These are phyloP conservation scores for Tenrec ecaudatus DNA, from an alignment of 2,113 vertebrate species.

Conservation along the genomic window DNA sequence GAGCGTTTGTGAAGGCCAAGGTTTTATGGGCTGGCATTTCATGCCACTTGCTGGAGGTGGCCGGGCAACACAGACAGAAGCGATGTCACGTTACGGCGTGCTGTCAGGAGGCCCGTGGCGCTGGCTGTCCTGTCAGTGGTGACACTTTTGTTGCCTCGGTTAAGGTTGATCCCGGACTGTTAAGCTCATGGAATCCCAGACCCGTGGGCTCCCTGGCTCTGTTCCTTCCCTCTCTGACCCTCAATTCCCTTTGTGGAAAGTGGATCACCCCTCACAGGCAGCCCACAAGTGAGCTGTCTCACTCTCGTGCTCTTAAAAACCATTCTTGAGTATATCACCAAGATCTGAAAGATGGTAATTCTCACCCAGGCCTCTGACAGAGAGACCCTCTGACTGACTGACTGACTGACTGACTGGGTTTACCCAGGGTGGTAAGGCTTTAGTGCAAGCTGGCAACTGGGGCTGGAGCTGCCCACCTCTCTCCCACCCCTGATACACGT, in stretches of 20 bases:
- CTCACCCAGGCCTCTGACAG: not conserved
- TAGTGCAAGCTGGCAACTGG: too few relatives aligned
- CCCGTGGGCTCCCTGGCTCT: not conserved
- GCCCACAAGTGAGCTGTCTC: not conserved
- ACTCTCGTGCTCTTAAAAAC: not conserved
- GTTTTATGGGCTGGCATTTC: too few relatives aligned
- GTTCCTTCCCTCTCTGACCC: not conserved
- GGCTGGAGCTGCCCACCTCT: too few relatives aligned
- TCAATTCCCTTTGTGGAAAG: not conserved
- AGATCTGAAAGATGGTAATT: not conserved
- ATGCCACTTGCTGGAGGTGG: not conserved
- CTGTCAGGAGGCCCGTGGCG: accelerated
- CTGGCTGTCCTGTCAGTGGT: not conserved
- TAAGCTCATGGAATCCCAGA: not conserved
- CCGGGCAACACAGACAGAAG: not conserved
- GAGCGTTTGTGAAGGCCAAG: too few relatives aligned
- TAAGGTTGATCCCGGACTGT: not conserved
- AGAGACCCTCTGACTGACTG: not conserved
- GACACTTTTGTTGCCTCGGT: not conserved
- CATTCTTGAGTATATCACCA: not conserved
- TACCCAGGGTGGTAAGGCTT: not conserved
- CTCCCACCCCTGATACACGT: too few relatives aligned
- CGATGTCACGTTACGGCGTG: accelerated
- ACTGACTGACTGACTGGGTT: not conserved
- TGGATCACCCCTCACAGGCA: not conserved